These are phyloP conservation scores for Strix uralensis DNA, from an alignment of 2,113 vertebrate genomes.

Conservation along the genomic window DNA sequence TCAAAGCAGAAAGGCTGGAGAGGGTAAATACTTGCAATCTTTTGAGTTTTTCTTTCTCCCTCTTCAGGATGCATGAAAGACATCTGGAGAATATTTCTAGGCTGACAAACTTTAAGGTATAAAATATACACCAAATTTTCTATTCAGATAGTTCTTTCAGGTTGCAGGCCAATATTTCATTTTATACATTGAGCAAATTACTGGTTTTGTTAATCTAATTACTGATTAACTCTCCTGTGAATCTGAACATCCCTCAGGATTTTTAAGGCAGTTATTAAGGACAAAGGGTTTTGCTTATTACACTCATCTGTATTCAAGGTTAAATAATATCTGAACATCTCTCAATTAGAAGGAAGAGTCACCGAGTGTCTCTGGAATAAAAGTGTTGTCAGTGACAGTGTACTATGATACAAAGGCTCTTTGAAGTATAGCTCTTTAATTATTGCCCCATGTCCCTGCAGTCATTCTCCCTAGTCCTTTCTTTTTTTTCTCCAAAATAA, in stretches of 20 bases:
- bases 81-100: background rate
- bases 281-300: constrained; percentile 36
- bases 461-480: constrained; percentile 19
- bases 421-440: constrained; percentile 55
- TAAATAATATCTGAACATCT: constrained; percentile 53
- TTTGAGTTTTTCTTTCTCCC: background rate
- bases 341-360: constrained; percentile 40
- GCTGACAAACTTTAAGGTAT: background rate
- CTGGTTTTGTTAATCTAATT: constrained; percentile 48
- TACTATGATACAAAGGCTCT: constrained; percentile 10
- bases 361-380: constrained; percentile 17
- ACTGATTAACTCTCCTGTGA: constrained; percentile 23
- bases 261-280: constrained; percentile 38
- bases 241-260: background rate
- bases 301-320: constrained; percentile 30
- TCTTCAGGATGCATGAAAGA: background rate
- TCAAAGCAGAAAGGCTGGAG: constrained; percentile 83
- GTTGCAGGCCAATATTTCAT: background rate
- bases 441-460: constrained; percentile 28
- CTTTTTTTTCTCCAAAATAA: background rate
- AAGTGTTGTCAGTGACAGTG: constrained; percentile 34
- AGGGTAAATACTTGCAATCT: constrained; percentile 76
- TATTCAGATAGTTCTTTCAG: background rate
- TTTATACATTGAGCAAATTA: constrained; percentile 20
- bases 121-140: background rate